Evolutionary conservation across 2,888 invertebrate species (phyloP), one percentile per base, ranked within the genome.

Genomic region (Ochropacha duplaris): DNA sequence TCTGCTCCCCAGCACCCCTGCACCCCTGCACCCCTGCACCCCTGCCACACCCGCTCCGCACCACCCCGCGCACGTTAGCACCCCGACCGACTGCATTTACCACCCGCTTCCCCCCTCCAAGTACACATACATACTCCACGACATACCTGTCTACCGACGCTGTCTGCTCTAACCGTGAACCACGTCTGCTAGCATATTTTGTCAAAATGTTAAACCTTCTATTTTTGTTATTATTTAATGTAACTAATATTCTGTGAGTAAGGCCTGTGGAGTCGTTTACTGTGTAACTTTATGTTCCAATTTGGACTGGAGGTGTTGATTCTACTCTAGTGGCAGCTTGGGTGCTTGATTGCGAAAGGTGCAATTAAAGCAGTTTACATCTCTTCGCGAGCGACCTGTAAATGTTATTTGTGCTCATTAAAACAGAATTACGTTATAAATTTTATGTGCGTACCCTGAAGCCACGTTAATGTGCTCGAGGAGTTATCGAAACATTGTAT

Each of bases 61-160:
- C 62, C 62, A 50, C 79, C 87, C 88, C 88, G 85, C 84, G 63
- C 86, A 75, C 88, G 92, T 92, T 92, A 92, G 88, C 92, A 83
- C 92, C 90, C 88, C 91, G 81, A 91, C 92, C 91, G 84, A 91
- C 81, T 92, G 92, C 92, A 92, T 92, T 90, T 90, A 90, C 92
- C 90, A 89, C 91, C 90, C 90, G 80, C 83, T 72, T 74, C 85
- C 67, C 85, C 84, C 78, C 70, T 57, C 69, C 74, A 74, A 77
- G 84, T 76, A 85, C 71, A 75, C 76, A 76, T 69, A 79, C 77
- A 72, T 68, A 36, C 60, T 62, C 64, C 60, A 57, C 72, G 62
- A 78, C 72, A 74, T 86, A 86, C 72, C 86, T 87, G 87, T 85
- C 85, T 85, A 77, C 78, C 74, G 64, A 66, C 71, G 72, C 74